Evolutionary conservation across 2,888 invertebrate species (phyloP).

Genomic region (Automeris io): DNA sequence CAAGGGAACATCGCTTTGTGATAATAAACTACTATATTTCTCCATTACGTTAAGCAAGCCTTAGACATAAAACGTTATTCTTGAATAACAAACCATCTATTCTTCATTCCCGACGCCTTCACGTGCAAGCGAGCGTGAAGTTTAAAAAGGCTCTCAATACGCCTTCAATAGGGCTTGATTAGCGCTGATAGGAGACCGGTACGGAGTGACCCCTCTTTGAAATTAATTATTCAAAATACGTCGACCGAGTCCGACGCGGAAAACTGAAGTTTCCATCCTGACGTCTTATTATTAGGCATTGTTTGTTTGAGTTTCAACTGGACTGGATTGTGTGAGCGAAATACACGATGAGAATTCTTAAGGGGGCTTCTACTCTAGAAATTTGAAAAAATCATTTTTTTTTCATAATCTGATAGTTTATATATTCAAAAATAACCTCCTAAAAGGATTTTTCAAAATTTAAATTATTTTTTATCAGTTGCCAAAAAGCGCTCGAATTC

Average conservation of each 20-base stretch:
- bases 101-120: conserved; percentile 16
- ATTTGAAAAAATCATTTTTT: no score
- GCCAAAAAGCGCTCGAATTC: no score
- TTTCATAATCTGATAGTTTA: no score
- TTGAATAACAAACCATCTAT: conserved; percentile 12
- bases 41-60: no score
- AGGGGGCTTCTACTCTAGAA: no score
- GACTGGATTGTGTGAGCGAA: conserved; percentile 7
- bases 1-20: no score
- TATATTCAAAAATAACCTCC: no score
- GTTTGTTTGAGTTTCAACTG: conserved; percentile 6
- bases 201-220: conserved; percentile 52
- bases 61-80: no score
- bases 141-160: conserved; percentile 37
- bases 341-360: no score
- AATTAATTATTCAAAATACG: conserved; percentile 72
- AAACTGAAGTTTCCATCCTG: conserved; percentile 29
- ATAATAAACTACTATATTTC: no score
- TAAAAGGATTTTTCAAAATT: no score
- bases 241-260: conserved; percentile 31
- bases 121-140: conserved; percentile 19
- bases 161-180: conserved; percentile 70
- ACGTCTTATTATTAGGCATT: conserved; percentile 39
- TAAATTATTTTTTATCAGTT: no score
- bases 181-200: conserved; percentile 43